A percentile compares a stretch with the other conserved stretches of the same genome.
phyloP scores from a whole-genome alignment of 37 sponge, comb jelly and placozoan genomes.

The Beroe ovata region DNA sequence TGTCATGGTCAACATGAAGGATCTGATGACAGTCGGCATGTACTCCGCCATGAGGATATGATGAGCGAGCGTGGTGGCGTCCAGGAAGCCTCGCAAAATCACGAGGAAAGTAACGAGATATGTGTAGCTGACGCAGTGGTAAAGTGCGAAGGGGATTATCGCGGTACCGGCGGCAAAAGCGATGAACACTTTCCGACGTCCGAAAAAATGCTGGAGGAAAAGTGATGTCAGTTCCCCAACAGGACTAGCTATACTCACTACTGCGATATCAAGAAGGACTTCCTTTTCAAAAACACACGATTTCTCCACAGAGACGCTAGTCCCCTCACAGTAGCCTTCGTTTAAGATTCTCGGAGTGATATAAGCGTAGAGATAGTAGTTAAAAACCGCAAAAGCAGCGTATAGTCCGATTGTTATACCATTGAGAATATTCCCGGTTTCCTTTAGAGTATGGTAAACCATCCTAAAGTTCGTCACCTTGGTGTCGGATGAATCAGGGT shows the following conservation, averaged over 20 bases:
- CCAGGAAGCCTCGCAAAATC: not conserved
- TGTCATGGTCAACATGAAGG: not conserved
- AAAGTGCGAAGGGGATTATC: not conserved
- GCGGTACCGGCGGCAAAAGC: not conserved
- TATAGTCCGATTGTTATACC: not conserved
- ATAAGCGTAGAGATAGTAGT: not conserved
- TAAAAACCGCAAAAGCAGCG: not conserved
- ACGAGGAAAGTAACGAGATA: not conserved
- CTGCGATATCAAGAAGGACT: not conserved
- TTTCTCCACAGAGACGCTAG: not conserved
- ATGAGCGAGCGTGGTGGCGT: not conserved
- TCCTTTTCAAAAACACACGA: not conserved
- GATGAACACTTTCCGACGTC: not conserved
- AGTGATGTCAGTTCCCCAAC: not conserved
- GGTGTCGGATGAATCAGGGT: not conserved
- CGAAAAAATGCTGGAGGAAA: not conserved
- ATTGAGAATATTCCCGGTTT: not conserved
- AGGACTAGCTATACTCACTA: not conserved
- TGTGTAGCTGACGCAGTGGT: not conserved
- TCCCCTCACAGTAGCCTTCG: not conserved
- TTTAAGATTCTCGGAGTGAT: not conserved
- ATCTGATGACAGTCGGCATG: slow-evolving; percentile 21
- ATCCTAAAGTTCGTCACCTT: not conserved
- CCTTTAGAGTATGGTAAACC: not conserved
- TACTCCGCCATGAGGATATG: not conserved